Conservation (phyloP, 2,113 vertebrate genomes). For the Neolamprologus tretocephalus region DNA sequence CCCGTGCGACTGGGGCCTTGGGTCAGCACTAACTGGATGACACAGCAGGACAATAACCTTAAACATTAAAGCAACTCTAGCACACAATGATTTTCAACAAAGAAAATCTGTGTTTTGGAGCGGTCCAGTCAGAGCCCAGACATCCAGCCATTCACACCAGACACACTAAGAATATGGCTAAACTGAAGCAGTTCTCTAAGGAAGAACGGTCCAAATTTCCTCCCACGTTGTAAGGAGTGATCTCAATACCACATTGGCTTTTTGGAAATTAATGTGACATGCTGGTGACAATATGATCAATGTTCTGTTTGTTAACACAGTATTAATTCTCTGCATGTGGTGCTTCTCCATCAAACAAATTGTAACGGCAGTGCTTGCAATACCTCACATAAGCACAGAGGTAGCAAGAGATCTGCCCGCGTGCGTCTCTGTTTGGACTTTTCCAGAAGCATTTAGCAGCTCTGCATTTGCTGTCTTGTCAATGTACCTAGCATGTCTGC, state of each 20-base stretch:
- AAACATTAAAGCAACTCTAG: background rate
- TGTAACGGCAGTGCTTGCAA: background rate
- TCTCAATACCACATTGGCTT: background rate
- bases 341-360: background rate
- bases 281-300: constrained; percentile 3
- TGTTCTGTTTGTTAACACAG: background rate
- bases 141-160: background rate
- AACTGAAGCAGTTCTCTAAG: background rate
- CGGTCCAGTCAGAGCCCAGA: background rate
- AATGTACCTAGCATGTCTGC: constrained; percentile 4
- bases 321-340: background rate
- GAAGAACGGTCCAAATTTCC: background rate
- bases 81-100: background rate
- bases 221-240: background rate
- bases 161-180: background rate
- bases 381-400: background rate
- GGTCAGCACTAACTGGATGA: background rate
- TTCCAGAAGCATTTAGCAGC: background rate
- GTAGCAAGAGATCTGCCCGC: background rate
- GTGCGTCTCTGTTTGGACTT: background rate
- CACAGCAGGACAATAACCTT: background rate
- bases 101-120: background rate
- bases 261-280: background rate
- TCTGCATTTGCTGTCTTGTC: constrained; percentile 7
- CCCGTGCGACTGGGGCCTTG: background rate